Conservation (phyloP, 1,140 invertebrate genomes). For the Brachionus angularis region DNA sequence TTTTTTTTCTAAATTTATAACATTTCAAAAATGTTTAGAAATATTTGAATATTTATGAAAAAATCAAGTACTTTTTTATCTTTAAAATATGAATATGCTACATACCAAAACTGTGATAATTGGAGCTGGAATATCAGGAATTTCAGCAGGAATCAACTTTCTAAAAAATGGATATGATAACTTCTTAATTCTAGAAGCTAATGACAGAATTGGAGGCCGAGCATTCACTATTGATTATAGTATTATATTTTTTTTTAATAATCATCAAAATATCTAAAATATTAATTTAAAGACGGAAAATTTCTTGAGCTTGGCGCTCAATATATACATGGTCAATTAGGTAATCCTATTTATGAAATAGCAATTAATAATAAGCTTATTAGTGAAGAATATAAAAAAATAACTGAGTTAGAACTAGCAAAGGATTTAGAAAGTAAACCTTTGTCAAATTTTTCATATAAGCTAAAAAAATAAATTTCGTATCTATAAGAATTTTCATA, state of each 20-base stretch:
- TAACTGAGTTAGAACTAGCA: not conserved
- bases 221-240: not conserved
- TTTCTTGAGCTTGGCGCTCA: conserved; percentile 33
- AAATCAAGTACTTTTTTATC: too few relatives aligned
- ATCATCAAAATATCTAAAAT: not conserved
- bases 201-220: conserved; percentile 34
- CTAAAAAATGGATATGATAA: conserved; percentile 7
- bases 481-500: not conserved
- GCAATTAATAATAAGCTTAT: conserved; percentile 55
- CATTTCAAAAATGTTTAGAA: too few relatives aligned
- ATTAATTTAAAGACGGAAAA: not conserved
- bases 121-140: conserved; percentile 28
- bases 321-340: conserved; percentile 57
- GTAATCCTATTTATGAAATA: conserved; percentile 56
- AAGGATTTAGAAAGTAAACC: too few relatives aligned
- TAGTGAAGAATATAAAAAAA: conserved; percentile 44
- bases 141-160: not conserved
- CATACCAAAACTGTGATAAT: conserved; percentile 6
- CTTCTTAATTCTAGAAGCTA: conserved; percentile 24
- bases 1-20: too few relatives aligned
- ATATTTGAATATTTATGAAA: too few relatives aligned
- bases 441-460: too few relatives aligned
- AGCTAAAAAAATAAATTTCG: not conserved
- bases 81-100: not conserved
- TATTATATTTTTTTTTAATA: not conserved